phyloP scores from a whole-genome alignment of 2,888 invertebrate genomes.

The Pachydiplax longipennis region DNA sequence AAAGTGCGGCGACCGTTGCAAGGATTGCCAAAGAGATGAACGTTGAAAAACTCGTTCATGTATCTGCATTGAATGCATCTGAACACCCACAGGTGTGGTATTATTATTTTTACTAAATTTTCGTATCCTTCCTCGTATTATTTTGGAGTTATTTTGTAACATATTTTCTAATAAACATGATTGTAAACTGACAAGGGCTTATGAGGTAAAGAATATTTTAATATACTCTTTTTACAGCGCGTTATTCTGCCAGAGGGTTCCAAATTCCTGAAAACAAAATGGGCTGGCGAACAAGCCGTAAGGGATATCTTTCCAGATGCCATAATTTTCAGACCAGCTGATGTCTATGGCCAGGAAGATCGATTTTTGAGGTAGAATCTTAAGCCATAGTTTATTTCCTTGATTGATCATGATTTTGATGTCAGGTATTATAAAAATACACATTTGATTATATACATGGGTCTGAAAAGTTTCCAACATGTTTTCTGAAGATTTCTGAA shows the following conservation, averaged over 20 bases:
- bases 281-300: slow-evolving; percentile 88
- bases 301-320: slow-evolving; percentile 94
- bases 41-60: slow-evolving; percentile 90
- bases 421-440: too few species aligned
- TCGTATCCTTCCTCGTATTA: not conserved
- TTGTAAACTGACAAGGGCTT: too few species aligned
- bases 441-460: too few species aligned
- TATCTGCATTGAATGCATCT: slow-evolving; percentile 85
- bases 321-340: slow-evolving; percentile 90
- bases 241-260: slow-evolving; percentile 77
- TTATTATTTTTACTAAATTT: not conserved
- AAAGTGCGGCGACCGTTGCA: slow-evolving; percentile 84
- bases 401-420: too few species aligned
- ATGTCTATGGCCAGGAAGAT: slow-evolving; percentile 91
- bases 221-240: slow-evolving; percentile 57
- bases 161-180: too few species aligned
- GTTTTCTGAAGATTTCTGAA: too few species aligned
- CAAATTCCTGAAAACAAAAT: slow-evolving; percentile 78
- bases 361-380: slow-evolving; percentile 68
- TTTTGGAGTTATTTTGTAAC: not conserved
- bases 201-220: not conserved
- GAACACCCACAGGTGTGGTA: slow-evolving; percentile 67
- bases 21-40: slow-evolving; percentile 76
- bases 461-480: too few species aligned
- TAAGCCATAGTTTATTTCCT: not conserved